Conservation (phyloP, 2,113 vertebrate species). For the Oryzias woworae region DNA sequence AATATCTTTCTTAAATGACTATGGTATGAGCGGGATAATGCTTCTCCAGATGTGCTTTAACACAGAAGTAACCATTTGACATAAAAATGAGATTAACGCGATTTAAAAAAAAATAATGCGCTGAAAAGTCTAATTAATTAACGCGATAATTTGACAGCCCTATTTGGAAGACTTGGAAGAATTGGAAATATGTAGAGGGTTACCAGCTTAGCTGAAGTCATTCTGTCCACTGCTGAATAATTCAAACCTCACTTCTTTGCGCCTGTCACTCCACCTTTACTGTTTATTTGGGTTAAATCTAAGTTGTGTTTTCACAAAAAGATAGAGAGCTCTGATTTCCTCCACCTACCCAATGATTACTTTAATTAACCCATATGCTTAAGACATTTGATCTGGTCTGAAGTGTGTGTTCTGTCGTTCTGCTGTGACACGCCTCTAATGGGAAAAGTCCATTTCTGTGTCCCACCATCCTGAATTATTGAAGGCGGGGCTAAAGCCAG, state of each 20-base stretch:
- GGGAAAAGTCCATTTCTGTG: slow-evolving; percentile 36
- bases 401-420: neutral
- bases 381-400: slow-evolving; percentile 15
- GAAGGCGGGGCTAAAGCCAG: slow-evolving; percentile 57
- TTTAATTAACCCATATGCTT: neutral
- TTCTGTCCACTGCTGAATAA: slow-evolving; percentile 58
- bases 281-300: neutral
- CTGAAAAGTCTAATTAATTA: too few species aligned
- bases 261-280: slow-evolving; percentile 55
- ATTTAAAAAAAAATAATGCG: too few species aligned
- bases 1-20: too few species aligned
- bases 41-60: too few species aligned
- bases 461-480: slow-evolving; percentile 62
- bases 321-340: neutral
- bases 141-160: too few species aligned
- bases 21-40: too few species aligned
- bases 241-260: slow-evolving; percentile 56
- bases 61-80: too few species aligned
- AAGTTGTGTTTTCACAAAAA: neutral
- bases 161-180: too few species aligned
- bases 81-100: too few species aligned
- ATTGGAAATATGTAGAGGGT: slow-evolving; percentile 6
- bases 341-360: neutral
- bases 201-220: slow-evolving; percentile 42
- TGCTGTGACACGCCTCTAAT: slow-evolving; percentile 44